Evolutionary conservation across 1,140 invertebrate genomes (phyloP).

Genomic region (Battus philenor): DNA sequence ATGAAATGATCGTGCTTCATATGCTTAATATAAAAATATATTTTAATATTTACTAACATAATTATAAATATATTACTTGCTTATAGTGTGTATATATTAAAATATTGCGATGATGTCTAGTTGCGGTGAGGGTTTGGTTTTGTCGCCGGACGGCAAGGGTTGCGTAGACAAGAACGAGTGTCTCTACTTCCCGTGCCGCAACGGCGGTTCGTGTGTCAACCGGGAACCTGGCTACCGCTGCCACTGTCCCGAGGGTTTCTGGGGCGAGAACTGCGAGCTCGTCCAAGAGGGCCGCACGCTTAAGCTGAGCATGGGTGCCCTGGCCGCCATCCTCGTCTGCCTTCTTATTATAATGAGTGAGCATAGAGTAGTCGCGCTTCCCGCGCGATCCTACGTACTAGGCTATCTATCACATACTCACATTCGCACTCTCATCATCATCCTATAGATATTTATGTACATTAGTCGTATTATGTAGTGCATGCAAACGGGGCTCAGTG

Average conservation of each 20-base stretch:
- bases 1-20: constrained; percentile 19
- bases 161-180: constrained; percentile 97
- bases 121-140: constrained; percentile 92
- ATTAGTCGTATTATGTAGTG: constrained; percentile 47
- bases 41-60: constrained; percentile 18
- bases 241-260: constrained; percentile 93
- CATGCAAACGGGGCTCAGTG: constrained; percentile 63
- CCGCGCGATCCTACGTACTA: constrained; percentile 36
- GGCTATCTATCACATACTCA: constrained; percentile 46
- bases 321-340: constrained; percentile 95
- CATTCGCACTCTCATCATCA: constrained; percentile 37
- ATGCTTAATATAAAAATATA: constrained; percentile 18
- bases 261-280: constrained; percentile 95
- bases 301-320: constrained; percentile 94
- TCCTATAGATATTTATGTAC: constrained; percentile 38
- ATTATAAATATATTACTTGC: constrained; percentile 23
- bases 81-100: constrained; percentile 40
- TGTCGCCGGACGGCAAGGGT: constrained; percentile 91
- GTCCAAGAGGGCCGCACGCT: constrained; percentile 94
- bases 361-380: constrained; percentile 61
- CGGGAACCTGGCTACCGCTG: constrained; percentile 90
- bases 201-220: constrained; percentile 93
- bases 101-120: constrained; percentile 76
- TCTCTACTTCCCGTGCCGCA: constrained; percentile 92
- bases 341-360: constrained; percentile 96